These are phyloP conservation scores for Progne subis DNA, from an alignment of 2,113 vertebrate species.

Conservation along the genomic window DNA sequence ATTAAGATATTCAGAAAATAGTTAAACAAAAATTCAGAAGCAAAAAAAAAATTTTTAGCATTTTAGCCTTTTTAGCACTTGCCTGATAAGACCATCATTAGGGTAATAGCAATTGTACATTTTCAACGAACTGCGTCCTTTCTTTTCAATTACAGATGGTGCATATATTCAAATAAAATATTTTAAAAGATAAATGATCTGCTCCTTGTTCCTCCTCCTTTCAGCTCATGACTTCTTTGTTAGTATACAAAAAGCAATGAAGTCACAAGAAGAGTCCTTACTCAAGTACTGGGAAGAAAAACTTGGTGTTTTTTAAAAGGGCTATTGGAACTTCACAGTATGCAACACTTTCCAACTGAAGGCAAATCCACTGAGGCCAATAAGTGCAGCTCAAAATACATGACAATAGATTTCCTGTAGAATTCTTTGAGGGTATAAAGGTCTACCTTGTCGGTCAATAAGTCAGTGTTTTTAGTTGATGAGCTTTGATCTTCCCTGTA, in stretches of 20 bases:
- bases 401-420: conserved; percentile 1
- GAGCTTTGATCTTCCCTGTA: conserved; percentile 34
- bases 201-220: not conserved
- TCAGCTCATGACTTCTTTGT: not conserved
- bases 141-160: not conserved
- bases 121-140: not conserved
- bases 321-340: not conserved
- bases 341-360: not conserved
- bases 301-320: not conserved
- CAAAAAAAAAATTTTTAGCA: not conserved
- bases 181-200: not conserved
- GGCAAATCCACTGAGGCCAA: not conserved
- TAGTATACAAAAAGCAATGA: not conserved
- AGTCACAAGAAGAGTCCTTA: not conserved
- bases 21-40: not conserved
- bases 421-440: not conserved
- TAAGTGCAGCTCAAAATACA: not conserved
- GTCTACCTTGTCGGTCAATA: conserved; percentile 7
- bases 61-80: not conserved
- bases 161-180: not conserved
- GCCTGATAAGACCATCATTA: not conserved
- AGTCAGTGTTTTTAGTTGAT: not conserved
- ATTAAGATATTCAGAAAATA: not conserved
- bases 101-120: not conserved
- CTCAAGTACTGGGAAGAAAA: not conserved